phyloP scores from a whole-genome alignment of 1,140 invertebrate genomes.

The Drosophila guanche region DNA sequence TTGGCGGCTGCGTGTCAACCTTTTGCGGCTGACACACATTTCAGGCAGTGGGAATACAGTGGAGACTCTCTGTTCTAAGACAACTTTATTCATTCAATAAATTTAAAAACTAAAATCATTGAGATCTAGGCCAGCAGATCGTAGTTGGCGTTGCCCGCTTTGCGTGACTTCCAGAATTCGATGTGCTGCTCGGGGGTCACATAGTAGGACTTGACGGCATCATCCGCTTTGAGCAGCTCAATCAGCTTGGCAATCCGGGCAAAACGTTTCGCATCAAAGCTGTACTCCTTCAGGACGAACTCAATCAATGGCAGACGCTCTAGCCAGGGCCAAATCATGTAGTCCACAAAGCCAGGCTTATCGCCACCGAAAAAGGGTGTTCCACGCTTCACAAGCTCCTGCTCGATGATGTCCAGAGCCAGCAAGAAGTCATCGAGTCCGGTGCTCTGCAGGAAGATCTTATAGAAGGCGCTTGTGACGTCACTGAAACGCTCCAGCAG shows the following conservation, averaged over 20 bases:
- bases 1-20: conserved; percentile 50
- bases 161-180: conserved; percentile 41
- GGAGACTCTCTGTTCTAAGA: neutral
- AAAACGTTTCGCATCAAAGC: conserved; percentile 51
- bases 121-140: conserved; percentile 51
- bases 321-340: conserved; percentile 95
- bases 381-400: conserved; percentile 86
- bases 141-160: conserved; percentile 46
- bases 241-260: conserved; percentile 45
- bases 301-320: conserved; percentile 85
- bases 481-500: conserved; percentile 87
- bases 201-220: conserved; percentile 40
- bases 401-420: conserved; percentile 87
- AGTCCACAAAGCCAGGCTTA: conserved; percentile 91
- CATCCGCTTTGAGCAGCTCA: conserved; percentile 39
- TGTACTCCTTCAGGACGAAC: conserved; percentile 37
- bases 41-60: conserved; percentile 15
- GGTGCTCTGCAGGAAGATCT: conserved; percentile 17
- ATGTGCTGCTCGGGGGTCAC: conserved; percentile 54
- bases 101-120: neutral
- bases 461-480: conserved; percentile 37
- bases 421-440: conserved; percentile 56
- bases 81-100: neutral
- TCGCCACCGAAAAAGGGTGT: conserved; percentile 88
- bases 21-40: conserved; percentile 61